Conservation (phyloP, 2,797 vertebrate genomes). For the Neosilurus mollespiculum region DNA sequence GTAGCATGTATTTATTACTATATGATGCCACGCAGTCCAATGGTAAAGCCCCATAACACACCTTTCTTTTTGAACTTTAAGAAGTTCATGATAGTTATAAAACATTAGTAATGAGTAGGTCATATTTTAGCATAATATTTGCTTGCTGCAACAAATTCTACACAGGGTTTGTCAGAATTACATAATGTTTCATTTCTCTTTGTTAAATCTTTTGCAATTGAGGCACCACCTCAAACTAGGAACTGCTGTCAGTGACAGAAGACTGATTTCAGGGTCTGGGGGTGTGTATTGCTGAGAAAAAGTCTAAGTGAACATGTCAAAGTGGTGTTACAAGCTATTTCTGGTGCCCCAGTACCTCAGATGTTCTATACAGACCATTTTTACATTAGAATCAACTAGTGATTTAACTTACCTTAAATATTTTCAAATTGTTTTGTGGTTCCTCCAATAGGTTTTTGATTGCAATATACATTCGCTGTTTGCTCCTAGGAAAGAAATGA, state of each 20-base stretch:
- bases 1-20: background rate
- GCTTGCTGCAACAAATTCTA: background rate
- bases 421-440: conserved; percentile 97
- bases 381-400: background rate
- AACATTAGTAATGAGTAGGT: background rate
- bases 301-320: background rate
- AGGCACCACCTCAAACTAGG: background rate
- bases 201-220: background rate
- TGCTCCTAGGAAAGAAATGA: conserved; percentile 76
- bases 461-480: conserved; percentile 95
- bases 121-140: background rate
- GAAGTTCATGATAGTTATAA: too few species aligned
- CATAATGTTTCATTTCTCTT: background rate
- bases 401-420: conserved; percentile 87
- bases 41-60: background rate
- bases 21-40: background rate
- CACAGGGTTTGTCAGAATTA: background rate
- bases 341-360: background rate
- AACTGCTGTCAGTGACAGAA: background rate
- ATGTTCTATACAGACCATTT: background rate
- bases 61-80: background rate
- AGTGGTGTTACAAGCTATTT: background rate
- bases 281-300: background rate
- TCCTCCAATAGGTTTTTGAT: conserved; percentile 94
- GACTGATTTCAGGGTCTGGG: background rate